Percentiles rank a stretch among this genome's conserved stretches.
Evolutionary conservation across 1,140 invertebrate species (phyloP).

Genomic region (Eupeodes corollae): DNA sequence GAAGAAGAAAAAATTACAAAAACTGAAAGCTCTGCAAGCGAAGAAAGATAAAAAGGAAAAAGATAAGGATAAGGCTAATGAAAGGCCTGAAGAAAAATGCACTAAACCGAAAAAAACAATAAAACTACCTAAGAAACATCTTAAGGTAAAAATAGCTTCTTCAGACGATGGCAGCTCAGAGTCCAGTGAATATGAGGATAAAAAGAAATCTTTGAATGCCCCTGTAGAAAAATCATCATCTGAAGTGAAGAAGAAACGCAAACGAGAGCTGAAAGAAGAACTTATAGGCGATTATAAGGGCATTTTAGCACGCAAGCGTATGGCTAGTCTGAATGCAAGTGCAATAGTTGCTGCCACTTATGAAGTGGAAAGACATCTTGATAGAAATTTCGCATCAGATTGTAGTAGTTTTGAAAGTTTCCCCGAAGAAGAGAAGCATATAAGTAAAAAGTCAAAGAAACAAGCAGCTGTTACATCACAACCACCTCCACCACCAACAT

Average conservation of each 20-base stretch:
- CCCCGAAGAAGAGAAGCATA: slow-evolving; percentile 12
- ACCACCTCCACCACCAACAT: background rate
- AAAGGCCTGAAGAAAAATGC: slow-evolving; percentile 11
- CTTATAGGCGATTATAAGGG: slow-evolving; percentile 67
- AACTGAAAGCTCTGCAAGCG: slow-evolving; percentile 5
- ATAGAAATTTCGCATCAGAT: slow-evolving; percentile 30
- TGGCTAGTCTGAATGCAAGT: slow-evolving; percentile 86
- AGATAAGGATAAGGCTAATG: slow-evolving; percentile 8
- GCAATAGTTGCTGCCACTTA: slow-evolving; percentile 86
- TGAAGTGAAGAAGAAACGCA: slow-evolving; percentile 23
- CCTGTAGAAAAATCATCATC: background rate
- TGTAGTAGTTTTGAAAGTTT: slow-evolving; percentile 42
- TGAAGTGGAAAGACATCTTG: slow-evolving; percentile 51
- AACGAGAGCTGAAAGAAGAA: slow-evolving; percentile 52
- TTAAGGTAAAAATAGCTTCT: background rate
- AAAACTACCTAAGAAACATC: slow-evolving; percentile 17
- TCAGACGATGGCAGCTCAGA: background rate
- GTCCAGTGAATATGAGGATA: background rate
- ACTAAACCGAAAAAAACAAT: slow-evolving; percentile 12
- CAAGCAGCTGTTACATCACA: background rate
- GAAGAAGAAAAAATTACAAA: slow-evolving; percentile 10
- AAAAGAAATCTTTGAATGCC: background rate
- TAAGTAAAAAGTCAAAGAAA: background rate
- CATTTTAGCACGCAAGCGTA: slow-evolving; percentile 78
- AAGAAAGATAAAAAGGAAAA: slow-evolving; percentile 10